Base-by-base conservation (phyloP, 2,888 invertebrate species). In the Paralinhomoeus sp. region DNA sequence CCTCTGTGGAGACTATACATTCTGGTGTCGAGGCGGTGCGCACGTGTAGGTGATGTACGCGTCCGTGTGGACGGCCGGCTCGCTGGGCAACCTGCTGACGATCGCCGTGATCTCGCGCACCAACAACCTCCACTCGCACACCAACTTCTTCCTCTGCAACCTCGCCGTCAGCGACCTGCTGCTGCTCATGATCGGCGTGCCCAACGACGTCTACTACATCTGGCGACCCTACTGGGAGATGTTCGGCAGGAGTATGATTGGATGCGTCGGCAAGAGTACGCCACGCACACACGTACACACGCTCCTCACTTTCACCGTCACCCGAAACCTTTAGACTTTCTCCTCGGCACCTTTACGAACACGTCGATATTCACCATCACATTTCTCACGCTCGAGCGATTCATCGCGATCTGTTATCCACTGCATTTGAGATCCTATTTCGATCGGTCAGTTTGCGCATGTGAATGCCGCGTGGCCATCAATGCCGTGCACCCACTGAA, bases 331-430 rank as follows among this genome's bases (percentile, higher is more conserved):
- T 37, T 38, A 27, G 20, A 24, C 18, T 33, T 17, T 34, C n/a
- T 33, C 49, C 42, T 40, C 54, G 54, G 54, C 44, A 57, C 54
- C 12, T 59, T 59, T 48, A 59, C 58, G 1, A 58, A 55, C 45
- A 53, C 53, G 21, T 59, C 59, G 18, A 57, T 59, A 35, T 47
- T 58, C 18, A 55, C 57, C n/a, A 57, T 58, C 22, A 53, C 57
- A 12, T 45, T 51, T 13, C 43, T 58, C 33, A 56, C 56, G 2
- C 50, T 50, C 12, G 59, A 59, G 41, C 45, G 59, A 45, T 53
- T 54, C 35, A 52, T 55, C 40, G 59, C 57, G 41, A 59, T 59
- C 34, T 56, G 57, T 43, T 56, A 59, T 46, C 58, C 58, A 12
- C 56, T 59, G 45, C 49, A 49, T 34, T 33, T 50, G 12, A 33